These are phyloP conservation scores for Telenomus remus DNA, from an alignment of 1,140 invertebrate genomes.

Conservation along the genomic window DNA sequence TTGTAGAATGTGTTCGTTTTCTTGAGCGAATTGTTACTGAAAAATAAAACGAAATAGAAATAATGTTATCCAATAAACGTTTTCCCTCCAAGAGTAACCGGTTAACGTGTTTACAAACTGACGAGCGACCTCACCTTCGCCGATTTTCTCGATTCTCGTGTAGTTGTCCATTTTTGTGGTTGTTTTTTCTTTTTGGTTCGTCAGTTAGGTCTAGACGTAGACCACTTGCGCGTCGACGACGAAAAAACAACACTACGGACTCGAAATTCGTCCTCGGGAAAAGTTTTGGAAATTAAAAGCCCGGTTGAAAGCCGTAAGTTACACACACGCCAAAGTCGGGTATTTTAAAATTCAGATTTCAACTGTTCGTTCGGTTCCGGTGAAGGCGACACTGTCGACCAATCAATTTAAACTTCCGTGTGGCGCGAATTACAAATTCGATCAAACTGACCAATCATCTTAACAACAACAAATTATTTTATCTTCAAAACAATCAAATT, in stretches of 20 bases:
- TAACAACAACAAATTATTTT: neutral
- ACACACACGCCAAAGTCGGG: conserved; percentile 1
- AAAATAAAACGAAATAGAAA: too few relatives aligned
- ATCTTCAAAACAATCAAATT: neutral
- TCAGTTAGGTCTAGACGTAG: conserved; percentile 2
- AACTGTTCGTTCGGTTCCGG: conserved; percentile 14
- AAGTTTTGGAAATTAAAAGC: conserved; percentile 3
- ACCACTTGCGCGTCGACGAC: neutral
- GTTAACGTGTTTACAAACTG: conserved; percentile 16
- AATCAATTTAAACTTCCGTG: neutral
- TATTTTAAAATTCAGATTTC: conserved; percentile 16
- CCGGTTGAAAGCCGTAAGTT: conserved; percentile 4
- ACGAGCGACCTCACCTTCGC: conserved; percentile 13
- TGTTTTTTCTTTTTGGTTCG: neutral
- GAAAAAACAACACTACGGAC: neutral
- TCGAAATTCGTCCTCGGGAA: neutral
- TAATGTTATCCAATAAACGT: neutral
- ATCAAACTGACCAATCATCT: too few relatives aligned
- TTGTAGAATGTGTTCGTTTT: too few relatives aligned
- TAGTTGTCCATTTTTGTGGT: conserved; percentile 14
- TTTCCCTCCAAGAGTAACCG: conserved; percentile 6
- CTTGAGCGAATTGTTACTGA: too few relatives aligned
- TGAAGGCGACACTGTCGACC: neutral
- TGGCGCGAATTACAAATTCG: neutral
- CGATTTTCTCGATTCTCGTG: conserved; percentile 19